A percentile compares a stretch with the other conserved stretches of the same genome.
Conservation (phyloP, 2,113 vertebrate species). For the Ctenomys sociabilis region DNA sequence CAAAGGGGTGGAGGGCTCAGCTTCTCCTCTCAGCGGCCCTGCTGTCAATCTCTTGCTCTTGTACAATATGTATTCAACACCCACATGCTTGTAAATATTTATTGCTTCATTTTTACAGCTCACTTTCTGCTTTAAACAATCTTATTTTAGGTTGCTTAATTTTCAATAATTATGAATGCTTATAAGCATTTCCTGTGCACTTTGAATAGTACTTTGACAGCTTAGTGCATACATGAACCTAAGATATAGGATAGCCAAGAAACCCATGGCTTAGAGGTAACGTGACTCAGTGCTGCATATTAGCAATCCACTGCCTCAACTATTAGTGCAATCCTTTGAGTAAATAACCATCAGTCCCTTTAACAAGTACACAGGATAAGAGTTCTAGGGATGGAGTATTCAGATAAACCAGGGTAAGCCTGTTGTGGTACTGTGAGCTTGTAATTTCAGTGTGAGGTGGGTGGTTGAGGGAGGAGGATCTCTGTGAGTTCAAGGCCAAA, state of each 20-base stretch:
- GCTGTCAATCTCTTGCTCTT: neutral
- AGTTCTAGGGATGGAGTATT: neutral
- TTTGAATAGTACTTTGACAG: neutral
- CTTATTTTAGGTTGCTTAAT: neutral
- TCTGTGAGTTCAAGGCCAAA: no score
- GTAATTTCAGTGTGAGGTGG: no score
- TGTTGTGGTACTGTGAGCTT: neutral
- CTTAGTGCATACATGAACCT: neutral
- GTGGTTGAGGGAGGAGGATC: no score
- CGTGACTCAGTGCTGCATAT: neutral
- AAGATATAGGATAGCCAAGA: no score
- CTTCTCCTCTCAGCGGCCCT: neutral
- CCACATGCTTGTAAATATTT: neutral
- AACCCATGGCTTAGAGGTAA: neutral
- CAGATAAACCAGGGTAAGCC: neutral
- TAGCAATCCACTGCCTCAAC: neutral
- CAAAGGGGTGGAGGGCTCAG: no score
- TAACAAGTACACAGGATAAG: neutral
- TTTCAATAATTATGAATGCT: neutral
- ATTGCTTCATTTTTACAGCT: neutral
- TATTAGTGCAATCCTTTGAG: neutral
- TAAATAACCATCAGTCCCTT: neutral
- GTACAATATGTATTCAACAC: neutral
- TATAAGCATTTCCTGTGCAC: neutral
- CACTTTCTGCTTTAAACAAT: neutral